Percentiles rank a stretch among this genome's conserved stretches.
These are phyloP conservation scores for Python bivittatus DNA, from an alignment of 2,113 vertebrate species.

Conservation along the genomic window DNA sequence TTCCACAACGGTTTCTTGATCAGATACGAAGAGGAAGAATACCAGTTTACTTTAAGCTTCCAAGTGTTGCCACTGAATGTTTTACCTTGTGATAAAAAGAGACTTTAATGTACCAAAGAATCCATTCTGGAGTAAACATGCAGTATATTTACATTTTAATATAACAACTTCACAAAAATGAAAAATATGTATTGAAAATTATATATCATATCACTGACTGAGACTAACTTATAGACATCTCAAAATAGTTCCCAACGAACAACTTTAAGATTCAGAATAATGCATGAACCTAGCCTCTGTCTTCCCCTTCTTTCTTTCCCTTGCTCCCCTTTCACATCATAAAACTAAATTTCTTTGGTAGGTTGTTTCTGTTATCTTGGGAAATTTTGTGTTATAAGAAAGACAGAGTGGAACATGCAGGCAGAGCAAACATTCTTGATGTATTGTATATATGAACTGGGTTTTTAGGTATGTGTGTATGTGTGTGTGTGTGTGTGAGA, in stretches of 20 bases:
- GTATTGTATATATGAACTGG: background rate
- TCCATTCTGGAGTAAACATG: background rate
- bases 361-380: background rate
- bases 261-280: background rate
- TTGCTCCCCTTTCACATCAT: background rate
- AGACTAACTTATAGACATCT: background rate
- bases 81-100: background rate
- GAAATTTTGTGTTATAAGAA: background rate
- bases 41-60: background rate
- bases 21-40: background rate
- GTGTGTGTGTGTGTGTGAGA: no score
- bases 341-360: background rate
- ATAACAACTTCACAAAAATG: background rate
- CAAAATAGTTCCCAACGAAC: background rate
- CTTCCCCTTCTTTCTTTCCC: background rate
- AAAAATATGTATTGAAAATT: background rate
- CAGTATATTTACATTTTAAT: background rate
- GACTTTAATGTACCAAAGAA: background rate
- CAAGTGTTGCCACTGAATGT: background rate
- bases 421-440: background rate
- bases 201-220: background rate
- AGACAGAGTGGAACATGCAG: background rate
- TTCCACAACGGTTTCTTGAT: background rate
- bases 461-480: accelerated
- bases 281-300: background rate